Conservation (phyloP, 2,113 vertebrate genomes). For the Dipodomys merriami region DNA sequence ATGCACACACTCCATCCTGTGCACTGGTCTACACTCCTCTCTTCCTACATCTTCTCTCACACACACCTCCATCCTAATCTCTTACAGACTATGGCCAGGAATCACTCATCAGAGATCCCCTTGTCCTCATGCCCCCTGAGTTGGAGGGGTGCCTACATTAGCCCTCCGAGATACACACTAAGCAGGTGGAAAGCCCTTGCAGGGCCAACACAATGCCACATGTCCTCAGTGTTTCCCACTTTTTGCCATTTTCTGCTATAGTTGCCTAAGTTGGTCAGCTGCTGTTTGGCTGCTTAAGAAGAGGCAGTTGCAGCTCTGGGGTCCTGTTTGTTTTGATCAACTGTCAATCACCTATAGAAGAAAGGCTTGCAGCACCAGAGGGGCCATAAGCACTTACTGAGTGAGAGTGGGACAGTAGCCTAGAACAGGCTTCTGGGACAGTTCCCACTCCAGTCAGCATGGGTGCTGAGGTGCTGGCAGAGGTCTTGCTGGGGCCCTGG, state of each 20-base stretch:
- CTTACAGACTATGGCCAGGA: neutral
- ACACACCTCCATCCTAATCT: slow-evolving; percentile 4
- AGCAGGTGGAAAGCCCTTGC: neutral
- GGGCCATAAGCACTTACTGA: slow-evolving; percentile 20
- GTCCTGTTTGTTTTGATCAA: slow-evolving; percentile 37
- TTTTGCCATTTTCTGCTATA: neutral
- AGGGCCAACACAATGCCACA: neutral
- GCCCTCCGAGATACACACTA: neutral
- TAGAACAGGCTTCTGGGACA: neutral
- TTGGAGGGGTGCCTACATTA: neutral
- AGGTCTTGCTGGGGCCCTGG: neutral
- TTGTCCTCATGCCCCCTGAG: neutral
- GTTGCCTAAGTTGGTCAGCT: neutral
- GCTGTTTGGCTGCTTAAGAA: neutral
- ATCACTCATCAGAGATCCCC: slow-evolving; percentile 11
- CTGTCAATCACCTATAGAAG: neutral
- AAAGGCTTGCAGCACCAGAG: neutral
- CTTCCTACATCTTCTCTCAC: neutral
- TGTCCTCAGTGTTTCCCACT: neutral
- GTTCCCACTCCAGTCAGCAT: neutral
- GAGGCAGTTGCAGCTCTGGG: neutral
- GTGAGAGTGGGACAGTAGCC: neutral
- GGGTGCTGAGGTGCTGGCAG: neutral
- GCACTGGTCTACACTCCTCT: neutral
- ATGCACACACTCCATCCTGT: neutral